A percentile compares a stretch with the other conserved stretches of the same genome.
Evolutionary conservation across 2,113 vertebrate genomes (phyloP).

Genomic region (Naja naja): DNA sequence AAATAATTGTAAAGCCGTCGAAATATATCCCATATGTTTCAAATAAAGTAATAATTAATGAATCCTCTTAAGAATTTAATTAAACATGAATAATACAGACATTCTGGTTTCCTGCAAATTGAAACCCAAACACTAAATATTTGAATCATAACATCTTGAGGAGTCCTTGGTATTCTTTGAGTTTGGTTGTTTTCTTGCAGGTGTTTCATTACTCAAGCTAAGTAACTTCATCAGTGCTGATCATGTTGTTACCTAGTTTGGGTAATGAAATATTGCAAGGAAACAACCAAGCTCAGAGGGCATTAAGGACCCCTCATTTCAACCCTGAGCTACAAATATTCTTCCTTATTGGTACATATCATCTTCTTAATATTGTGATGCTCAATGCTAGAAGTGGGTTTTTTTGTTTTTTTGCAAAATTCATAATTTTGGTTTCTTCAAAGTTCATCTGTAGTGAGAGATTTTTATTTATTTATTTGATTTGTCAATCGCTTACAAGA

Average conservation of each 20-base stretch:
- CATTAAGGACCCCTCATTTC: background rate
- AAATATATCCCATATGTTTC: background rate
- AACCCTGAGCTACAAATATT: background rate
- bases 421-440: background rate
- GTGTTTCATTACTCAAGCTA: background rate
- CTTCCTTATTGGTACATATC: background rate
- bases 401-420: background rate
- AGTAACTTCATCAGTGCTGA: background rate
- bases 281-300: background rate
- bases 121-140: background rate
- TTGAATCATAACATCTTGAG: background rate
- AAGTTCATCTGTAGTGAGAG: background rate
- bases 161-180: background rate
- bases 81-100: background rate
- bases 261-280: background rate
- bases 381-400: background rate
- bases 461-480: too few species aligned
- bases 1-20: background rate
- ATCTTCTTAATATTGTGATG: background rate
- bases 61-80: background rate
- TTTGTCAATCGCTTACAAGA: too few species aligned
- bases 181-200: background rate
- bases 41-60: background rate
- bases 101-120: background rate
- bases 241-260: background rate